Conservation (phyloP, 1,140 invertebrate species). For the Polyergus mexicanus region DNA sequence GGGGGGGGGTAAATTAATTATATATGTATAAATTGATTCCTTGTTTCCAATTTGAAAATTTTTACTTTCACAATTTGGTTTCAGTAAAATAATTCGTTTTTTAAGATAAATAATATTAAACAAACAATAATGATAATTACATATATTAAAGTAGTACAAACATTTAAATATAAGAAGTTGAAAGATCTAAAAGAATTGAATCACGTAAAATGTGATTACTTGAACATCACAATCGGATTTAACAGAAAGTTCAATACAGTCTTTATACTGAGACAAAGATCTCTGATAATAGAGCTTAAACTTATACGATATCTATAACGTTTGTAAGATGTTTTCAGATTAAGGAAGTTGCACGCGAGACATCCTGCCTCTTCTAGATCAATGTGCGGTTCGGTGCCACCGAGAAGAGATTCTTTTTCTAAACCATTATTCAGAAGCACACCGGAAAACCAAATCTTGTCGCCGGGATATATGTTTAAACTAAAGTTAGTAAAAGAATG, state of each 20-base stretch:
- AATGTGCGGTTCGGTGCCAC: constrained; percentile 87
- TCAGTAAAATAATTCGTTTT: background rate
- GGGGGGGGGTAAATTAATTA: background rate
- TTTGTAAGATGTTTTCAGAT: constrained; percentile 86
- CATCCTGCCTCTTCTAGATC: constrained; percentile 90
- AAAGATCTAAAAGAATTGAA: constrained; percentile 28
- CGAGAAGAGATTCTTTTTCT: constrained; percentile 86
- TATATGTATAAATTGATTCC: constrained; percentile 10
- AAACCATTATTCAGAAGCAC: constrained; percentile 83
- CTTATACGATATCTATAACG: constrained; percentile 84
- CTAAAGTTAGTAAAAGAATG: constrained; percentile 92
- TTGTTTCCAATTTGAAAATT: constrained; percentile 8
- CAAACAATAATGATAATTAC: background rate
- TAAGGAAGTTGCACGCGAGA: constrained; percentile 88
- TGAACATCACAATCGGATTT: constrained; percentile 92
- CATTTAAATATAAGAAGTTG: constrained; percentile 16
- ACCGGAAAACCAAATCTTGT: constrained; percentile 92
- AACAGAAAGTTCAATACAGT: constrained; percentile 92
- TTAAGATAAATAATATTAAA: constrained; percentile 9
- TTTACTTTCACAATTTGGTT: constrained; percentile 1
- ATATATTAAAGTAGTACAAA: background rate
- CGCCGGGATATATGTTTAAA: constrained; percentile 88
- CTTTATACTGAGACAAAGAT: constrained; percentile 89
- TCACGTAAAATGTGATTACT: constrained; percentile 83
- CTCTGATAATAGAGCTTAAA: constrained; percentile 86